These are phyloP conservation scores for Agrenia bidenticulata DNA, from an alignment of 2,888 invertebrate genomes.

Conservation along the genomic window DNA sequence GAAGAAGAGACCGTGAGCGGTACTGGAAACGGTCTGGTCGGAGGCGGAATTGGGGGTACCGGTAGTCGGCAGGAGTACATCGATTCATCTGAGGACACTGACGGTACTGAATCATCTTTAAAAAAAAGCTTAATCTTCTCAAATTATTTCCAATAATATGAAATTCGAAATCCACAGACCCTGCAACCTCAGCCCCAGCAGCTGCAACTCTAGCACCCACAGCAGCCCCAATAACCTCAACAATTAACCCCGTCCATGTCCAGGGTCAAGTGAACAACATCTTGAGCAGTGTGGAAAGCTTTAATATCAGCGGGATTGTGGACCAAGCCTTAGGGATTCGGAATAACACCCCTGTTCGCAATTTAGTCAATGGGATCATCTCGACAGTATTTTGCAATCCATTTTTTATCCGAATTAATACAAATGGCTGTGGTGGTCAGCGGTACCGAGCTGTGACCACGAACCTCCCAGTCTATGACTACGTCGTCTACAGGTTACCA, in stretches of 20 bases:
- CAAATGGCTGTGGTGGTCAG: no score
- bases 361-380: constrained; percentile 29
- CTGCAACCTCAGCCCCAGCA: not conserved
- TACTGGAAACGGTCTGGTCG: no score
- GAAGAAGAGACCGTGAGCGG: no score
- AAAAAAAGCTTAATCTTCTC: no score
- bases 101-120: no score
- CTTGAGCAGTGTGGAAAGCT: constrained; percentile 24
- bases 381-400: constrained; percentile 32
- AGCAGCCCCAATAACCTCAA: not conserved
- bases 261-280: constrained; percentile 28
- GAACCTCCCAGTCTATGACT: no score
- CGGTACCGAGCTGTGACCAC: no score
- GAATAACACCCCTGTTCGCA: constrained; percentile 23
- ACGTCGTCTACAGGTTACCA: no score
- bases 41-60: no score
- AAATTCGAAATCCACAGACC: not conserved
- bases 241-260: constrained; percentile 23
- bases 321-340: constrained; percentile 33
- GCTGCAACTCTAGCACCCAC: not conserved
- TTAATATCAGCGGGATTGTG: constrained; percentile 35
- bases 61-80: no score
- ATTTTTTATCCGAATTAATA: constrained; percentile 1
- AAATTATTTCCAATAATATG: not conserved
- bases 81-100: no score